phyloP scores from a whole-genome alignment of 2,888 invertebrate species.

The Mimumesa dahlbomi region DNA sequence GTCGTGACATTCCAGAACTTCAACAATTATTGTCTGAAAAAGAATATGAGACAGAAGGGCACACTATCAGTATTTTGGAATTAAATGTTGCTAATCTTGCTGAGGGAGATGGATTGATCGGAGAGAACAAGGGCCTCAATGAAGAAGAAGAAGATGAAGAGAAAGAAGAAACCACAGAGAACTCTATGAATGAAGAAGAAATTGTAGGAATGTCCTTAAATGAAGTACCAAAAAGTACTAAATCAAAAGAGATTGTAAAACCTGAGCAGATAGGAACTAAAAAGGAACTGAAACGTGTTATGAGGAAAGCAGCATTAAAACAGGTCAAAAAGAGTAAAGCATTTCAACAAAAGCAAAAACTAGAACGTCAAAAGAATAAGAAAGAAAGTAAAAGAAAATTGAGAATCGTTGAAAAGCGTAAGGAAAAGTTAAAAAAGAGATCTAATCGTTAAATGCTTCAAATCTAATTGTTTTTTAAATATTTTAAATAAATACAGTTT shows the following conservation, averaged over 20 bases:
- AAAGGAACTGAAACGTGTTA: conserved; percentile 86
- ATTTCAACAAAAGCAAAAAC: conserved; percentile 87
- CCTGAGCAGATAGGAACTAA: conserved; percentile 79
- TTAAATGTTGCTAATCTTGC: conserved; percentile 87
- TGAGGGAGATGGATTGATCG: conserved; percentile 87
- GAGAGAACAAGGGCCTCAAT: conserved; percentile 84
- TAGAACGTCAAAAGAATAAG: conserved; percentile 86
- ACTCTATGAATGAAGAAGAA: conserved; percentile 73
- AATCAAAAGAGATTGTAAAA: conserved; percentile 66
- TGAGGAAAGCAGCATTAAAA: conserved; percentile 87
- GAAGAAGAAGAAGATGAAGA: conserved; percentile 66
- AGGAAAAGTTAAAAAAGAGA: conserved; percentile 42
- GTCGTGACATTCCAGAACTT: conserved; percentile 86
- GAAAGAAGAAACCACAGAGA: conserved; percentile 69
- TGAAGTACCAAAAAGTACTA: conserved; percentile 51
- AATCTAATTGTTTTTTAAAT: conserved; percentile 8
- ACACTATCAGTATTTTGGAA: conserved; percentile 90
- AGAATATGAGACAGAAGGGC: conserved; percentile 89
- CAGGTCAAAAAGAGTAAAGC: conserved; percentile 89
- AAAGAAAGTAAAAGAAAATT: conserved; percentile 81
- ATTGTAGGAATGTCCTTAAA: conserved; percentile 82
- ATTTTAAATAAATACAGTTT: conserved; percentile 45
- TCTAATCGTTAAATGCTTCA: conserved; percentile 9
- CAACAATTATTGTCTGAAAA: conserved; percentile 85
- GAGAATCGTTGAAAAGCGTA: conserved; percentile 75